A percentile compares a stretch with the other conserved stretches of the same genome.
These are phyloP conservation scores for Merops nubicus DNA, from an alignment of 2,113 vertebrate species.

Conservation along the genomic window DNA sequence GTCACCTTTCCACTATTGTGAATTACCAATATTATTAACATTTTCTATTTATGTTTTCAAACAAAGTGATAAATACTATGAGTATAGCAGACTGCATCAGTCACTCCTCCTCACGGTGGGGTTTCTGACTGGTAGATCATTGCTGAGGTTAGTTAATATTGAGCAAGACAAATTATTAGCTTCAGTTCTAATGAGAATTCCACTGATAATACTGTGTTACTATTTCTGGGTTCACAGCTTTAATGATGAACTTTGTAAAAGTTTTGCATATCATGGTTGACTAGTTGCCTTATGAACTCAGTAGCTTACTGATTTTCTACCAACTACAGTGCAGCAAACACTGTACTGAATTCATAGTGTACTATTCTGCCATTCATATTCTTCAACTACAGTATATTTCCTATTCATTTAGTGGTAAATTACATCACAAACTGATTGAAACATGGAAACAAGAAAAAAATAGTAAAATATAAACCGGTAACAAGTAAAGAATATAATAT, in stretches of 20 bases:
- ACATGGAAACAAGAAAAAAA: neutral
- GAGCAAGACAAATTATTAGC: no score
- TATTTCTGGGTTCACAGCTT: slow-evolving; percentile 20
- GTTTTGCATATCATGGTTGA: neutral
- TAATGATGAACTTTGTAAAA: slow-evolving; percentile 25
- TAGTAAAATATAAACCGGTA: neutral
- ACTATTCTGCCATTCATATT: neutral
- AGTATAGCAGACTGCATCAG: neutral
- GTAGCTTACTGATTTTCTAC: neutral
- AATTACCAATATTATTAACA: neutral
- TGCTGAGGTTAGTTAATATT: neutral
- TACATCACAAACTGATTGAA: neutral
- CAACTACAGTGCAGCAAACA: neutral
- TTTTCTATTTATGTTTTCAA: neutral
- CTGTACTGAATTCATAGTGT: neutral
- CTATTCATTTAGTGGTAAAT: neutral
- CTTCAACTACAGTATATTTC: neutral
- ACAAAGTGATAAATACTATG: neutral
- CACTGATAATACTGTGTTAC: neutral
- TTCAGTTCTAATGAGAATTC: slow-evolving; percentile 9
- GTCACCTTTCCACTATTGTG: neutral
- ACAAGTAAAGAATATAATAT: neutral
- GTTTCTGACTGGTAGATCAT: neutral
- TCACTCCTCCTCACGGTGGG: neutral
- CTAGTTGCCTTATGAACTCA: neutral